Evolutionary conservation across 1,140 invertebrate genomes (phyloP).

Genomic region (Rhynchophorus ferrugineus): DNA sequence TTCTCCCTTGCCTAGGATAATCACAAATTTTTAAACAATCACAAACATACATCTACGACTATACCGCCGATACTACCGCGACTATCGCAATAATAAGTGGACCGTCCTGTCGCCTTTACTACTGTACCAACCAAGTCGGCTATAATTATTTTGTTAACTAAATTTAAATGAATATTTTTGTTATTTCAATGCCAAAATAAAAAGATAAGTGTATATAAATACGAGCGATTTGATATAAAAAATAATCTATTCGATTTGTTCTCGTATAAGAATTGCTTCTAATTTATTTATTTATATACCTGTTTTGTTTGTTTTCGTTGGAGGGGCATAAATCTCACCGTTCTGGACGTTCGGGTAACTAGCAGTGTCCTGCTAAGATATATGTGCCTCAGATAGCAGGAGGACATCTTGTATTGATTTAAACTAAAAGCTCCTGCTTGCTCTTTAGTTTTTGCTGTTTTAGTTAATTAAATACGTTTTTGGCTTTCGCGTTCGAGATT

Average conservation of each 20-base stretch:
- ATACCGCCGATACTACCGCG: too few relatives aligned
- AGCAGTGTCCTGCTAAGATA: conserved; percentile 38
- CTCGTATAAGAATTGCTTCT: neutral
- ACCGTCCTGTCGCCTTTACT: too few relatives aligned
- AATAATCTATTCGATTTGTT: neutral
- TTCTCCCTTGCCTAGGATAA: too few relatives aligned
- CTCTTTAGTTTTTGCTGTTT: conserved; percentile 22
- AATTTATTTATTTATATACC: conserved; percentile 17
- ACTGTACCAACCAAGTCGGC: too few relatives aligned
- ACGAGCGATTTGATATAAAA: too few relatives aligned
- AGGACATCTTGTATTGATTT: conserved; percentile 40
- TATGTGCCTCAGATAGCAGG: conserved; percentile 34
- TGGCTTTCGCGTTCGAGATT: neutral
- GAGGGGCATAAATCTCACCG: conserved; percentile 29
- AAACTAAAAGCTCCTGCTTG: conserved; percentile 36
- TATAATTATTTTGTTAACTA: too few relatives aligned
- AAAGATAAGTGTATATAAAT: too few relatives aligned
- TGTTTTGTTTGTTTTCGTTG: conserved; percentile 33
- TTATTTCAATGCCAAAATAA: too few relatives aligned
- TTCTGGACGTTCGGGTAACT: conserved; percentile 32
- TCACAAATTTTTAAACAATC: too few relatives aligned
- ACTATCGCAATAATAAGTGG: too few relatives aligned
- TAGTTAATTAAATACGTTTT: conserved; percentile 20
- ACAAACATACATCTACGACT: too few relatives aligned
- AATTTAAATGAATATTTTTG: too few relatives aligned